Percentiles rank a stretch among this genome's conserved stretches.
Conservation (phyloP, 37 sponge, comb jelly and placozoan genomes). For the Cliona cf. orientalis region DNA sequence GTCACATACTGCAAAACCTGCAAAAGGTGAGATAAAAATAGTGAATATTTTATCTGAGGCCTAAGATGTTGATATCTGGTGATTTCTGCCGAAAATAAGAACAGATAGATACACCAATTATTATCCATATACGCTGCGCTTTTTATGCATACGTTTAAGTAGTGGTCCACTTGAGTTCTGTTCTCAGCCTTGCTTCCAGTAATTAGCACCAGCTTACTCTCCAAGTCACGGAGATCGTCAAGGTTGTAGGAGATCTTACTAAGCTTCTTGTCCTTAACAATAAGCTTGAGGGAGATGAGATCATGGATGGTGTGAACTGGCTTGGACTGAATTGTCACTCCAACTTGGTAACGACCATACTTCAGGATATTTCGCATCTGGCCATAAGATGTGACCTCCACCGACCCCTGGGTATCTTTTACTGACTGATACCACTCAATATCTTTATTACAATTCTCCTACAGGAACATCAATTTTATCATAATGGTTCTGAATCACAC, state of each 20-base stretch:
- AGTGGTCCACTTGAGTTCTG: conserved; percentile 53
- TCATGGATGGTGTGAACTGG: conserved; percentile 28
- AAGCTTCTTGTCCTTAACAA: conserved; percentile 13
- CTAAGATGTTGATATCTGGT: background rate
- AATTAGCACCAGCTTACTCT: conserved; percentile 84
- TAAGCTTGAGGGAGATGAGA: conserved; percentile 38
- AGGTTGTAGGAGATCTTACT: conserved; percentile 47
- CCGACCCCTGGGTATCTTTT: conserved; percentile 70
- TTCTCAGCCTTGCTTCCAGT: conserved; percentile 69
- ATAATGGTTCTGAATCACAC: too few species aligned
- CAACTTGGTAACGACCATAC: conserved; percentile 58
- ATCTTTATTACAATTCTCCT: conserved; percentile 49
- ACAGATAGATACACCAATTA: background rate
- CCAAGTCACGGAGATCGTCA: conserved; percentile 76
- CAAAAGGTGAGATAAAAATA: background rate
- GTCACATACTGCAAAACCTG: conserved; percentile 36
- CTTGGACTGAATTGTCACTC: background rate
- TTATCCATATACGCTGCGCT: background rate
- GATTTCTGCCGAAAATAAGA: background rate
- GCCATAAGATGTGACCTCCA: conserved; percentile 67
- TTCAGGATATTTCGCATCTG: conserved; percentile 68
- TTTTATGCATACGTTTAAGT: conserved; percentile 47
- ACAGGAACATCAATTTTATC: too few species aligned
- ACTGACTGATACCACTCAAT: conserved; percentile 78
- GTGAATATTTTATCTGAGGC: background rate